Evolutionary conservation across 2,888 invertebrate species (phyloP), one percentile per base, ranked within the genome.

Genomic region (Lacanobia oleracea): DNA sequence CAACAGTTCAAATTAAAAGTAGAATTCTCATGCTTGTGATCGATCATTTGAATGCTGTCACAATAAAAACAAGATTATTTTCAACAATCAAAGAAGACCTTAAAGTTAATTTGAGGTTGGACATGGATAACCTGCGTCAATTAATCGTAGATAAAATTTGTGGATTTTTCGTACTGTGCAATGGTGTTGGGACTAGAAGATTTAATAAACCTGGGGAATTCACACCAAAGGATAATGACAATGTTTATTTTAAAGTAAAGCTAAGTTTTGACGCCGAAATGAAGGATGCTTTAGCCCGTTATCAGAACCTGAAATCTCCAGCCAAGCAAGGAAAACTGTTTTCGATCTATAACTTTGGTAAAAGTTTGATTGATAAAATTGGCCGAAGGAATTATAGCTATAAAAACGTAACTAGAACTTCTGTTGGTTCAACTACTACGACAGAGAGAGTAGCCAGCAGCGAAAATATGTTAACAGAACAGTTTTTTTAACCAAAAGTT

Each of bases 91-190:
- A 85, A 62, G 67, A 89, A 66, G 94, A 95, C 73, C 73, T 95
- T 6, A 71, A 59, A 5, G 86, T 89, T 0, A 94, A 93, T 67
- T 73, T 93, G 10, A 87, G 82, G 48, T 75, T 90, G 0, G 94
- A 94, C 57, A 81, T 94, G 53, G 88, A 85, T 0, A 92, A 92
- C 75, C 70, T 93, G 27, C 85, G 87, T 79, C 81, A 75, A 3
- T 86, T 88, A 10, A 81, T 87, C 3, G 67, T 74, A 18, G 76
- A 82, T 1, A 88, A 78, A 67, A 82, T 93, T n/a, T 95, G 95
- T 78, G 56, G 74, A 0, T 72, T 81, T 27, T 95, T 95, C 67
- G 73, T 85, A 2, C 68, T 84, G 0, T 95, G 95, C 65, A 94
- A 94, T 45, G 87, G 90, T 7, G 84, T 6, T 54, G 10, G 63